These are phyloP conservation scores for Urechis unicinctus DNA, from an alignment of 2,888 invertebrate genomes.

Conservation along the genomic window DNA sequence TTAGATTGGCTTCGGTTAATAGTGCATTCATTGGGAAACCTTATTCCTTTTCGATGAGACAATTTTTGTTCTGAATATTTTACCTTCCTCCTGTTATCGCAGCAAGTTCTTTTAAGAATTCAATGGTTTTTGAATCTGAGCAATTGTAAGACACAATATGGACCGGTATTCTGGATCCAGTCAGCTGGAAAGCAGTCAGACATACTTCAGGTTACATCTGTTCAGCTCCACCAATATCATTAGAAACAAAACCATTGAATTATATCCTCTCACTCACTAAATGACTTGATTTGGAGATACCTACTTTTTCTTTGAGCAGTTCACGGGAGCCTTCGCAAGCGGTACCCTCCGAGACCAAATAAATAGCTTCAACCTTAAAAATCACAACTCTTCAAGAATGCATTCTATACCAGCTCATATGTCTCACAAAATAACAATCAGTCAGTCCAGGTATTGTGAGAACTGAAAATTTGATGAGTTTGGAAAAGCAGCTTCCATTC, in stretches of 20 bases:
- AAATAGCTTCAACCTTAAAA: slow-evolving; percentile 46
- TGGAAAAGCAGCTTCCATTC: too few relatives aligned
- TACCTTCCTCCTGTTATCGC: slow-evolving; percentile 40
- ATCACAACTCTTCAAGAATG: background rate
- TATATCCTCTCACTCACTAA: too few relatives aligned
- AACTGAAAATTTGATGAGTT: too few relatives aligned
- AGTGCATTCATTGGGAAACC: too few relatives aligned
- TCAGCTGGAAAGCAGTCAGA: slow-evolving; percentile 13
- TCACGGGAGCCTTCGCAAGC: slow-evolving; percentile 41
- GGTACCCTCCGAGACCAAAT: slow-evolving; percentile 46
- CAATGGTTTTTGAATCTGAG: slow-evolving; percentile 36
- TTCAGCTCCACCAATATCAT: too few relatives aligned
- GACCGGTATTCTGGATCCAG: slow-evolving; percentile 31
- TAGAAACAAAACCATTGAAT: too few relatives aligned
- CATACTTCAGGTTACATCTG: background rate
- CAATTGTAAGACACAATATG: slow-evolving; percentile 49
- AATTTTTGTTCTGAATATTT: too few relatives aligned
- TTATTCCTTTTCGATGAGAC: too few relatives aligned
- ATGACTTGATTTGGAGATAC: too few relatives aligned
- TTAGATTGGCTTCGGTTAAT: too few relatives aligned
- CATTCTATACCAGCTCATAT: background rate
- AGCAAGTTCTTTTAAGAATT: slow-evolving; percentile 38
- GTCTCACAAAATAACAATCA: too few relatives aligned
- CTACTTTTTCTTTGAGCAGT: slow-evolving; percentile 46
- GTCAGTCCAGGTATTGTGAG: too few relatives aligned